Evolutionary conservation across 2,797 vertebrate species (phyloP).

Genomic region (Crenichthys baileyi): DNA sequence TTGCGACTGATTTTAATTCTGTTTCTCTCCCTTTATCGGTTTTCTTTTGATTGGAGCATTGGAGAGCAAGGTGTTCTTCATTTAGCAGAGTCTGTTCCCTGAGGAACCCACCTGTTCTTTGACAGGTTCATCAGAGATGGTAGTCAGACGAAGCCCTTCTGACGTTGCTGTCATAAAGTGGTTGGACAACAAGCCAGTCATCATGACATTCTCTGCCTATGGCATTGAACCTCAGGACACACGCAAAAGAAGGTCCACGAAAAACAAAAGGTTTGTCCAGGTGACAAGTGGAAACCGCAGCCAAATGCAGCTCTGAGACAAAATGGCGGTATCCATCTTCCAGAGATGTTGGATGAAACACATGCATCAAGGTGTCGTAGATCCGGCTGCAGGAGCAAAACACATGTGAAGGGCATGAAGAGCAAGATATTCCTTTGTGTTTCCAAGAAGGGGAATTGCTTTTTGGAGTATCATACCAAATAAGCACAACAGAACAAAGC

Average conservation of each 20-base stretch:
- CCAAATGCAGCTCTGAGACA: neutral
- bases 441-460: neutral
- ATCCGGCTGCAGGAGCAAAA: neutral
- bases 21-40: too few relatives aligned
- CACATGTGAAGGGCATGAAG: neutral
- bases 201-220: too few relatives aligned
- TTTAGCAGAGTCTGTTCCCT: slow-evolving; percentile 31
- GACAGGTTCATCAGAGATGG: slow-evolving; percentile 18
- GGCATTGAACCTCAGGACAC: too few relatives aligned
- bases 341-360: neutral
- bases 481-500: too few relatives aligned
- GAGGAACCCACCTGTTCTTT: slow-evolving; percentile 32
- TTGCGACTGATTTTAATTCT: neutral
- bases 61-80: slow-evolving; percentile 25
- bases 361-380: neutral
- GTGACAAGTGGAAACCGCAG: neutral
- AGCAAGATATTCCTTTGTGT: neutral
- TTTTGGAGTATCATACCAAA: too few relatives aligned
- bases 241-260: too few relatives aligned
- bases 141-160: too few relatives aligned
- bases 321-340: neutral
- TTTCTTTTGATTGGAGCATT: neutral
- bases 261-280: too few relatives aligned
- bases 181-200: too few relatives aligned
- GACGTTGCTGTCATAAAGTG: too few relatives aligned